Base-by-base conservation (phyloP, 2,888 invertebrate species). In the Hyles lineata region DNA sequence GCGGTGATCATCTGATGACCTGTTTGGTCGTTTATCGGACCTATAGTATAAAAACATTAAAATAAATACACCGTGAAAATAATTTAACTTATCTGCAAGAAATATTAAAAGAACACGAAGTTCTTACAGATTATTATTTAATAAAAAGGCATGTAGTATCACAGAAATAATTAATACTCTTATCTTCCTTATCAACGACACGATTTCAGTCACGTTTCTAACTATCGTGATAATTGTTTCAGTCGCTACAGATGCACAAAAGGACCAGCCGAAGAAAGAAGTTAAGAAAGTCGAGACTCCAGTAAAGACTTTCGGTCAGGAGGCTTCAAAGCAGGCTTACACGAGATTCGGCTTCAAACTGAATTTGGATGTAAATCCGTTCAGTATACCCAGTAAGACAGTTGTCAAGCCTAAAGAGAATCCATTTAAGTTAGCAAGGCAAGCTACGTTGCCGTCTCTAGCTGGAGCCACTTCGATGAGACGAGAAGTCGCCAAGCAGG, bases 261-360 rank as follows among this genome's bases (percentile, higher is more conserved):
- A 75, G 76, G 77, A 80, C 35, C 21, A 72, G 0, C 23, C 79
- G 0, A 83, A 85, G 70, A 83, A 87, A 17, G n/a, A 50, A n/a
- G n/a, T 29, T 4, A 61, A 23, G 35, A 67, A 55, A 60, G 73
- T 77, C 0, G 85, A 84, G 8, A 85, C 86, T 0, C 86, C 86
- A 0, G 76, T 82, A 0, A 88, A 87, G 72, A 78, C 83, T 8
- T 77, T 83, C 2, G 69, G 35, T 7, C 62, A 50, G 70, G 63
- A 35, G 23, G 55, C 55, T 35, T 71, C 88, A 2, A 85, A 86
- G 62, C 85, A 89, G 1, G 90, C 89, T 0, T 95, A 90, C 83
- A 95, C 92, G 1, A 86, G 92, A 74, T 95, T 95, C 78, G 95
- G 95, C 1, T 95, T 95, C 81, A 95, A 93, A 77, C 75, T 95